Evolutionary conservation across 2,113 vertebrate genomes (phyloP).

Genomic region (Nibea coibor): DNA sequence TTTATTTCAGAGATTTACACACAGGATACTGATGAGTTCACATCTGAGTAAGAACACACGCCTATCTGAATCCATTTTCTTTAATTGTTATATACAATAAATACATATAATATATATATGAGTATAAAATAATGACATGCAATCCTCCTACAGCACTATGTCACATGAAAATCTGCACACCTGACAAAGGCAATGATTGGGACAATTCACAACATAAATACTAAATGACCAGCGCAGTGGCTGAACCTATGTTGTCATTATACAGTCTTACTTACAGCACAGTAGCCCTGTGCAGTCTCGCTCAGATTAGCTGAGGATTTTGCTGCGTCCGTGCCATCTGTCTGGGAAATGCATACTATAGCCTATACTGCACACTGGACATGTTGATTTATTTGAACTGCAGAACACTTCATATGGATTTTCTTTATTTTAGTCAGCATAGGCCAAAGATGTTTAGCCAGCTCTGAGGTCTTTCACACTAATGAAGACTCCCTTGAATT

Average conservation of each 20-base stretch:
- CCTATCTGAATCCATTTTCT: not conserved
- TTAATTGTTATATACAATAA: not conserved
- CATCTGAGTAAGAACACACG: not conserved
- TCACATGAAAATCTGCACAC: not conserved
- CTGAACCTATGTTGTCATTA: conserved; percentile 44
- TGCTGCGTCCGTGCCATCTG: conserved; percentile 72
- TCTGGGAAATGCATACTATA: conserved; percentile 57
- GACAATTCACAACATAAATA: conserved; percentile 1
- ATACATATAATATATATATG: too few relatives aligned
- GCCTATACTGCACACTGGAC: not conserved
- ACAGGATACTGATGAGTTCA: not conserved
- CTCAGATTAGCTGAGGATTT: conserved; percentile 75
- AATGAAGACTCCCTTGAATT: conserved; percentile 17
- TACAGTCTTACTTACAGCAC: conserved; percentile 44
- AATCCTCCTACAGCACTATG: not conserved
- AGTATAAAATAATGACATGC: not conserved
- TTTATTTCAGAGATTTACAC: not conserved
- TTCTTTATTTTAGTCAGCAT: not conserved
- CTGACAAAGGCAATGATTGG: not conserved
- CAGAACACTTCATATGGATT: conserved; percentile 30
- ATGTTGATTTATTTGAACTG: conserved; percentile 39
- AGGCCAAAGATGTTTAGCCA: conserved; percentile 12
- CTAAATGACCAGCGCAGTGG: not conserved
- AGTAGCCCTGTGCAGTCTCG: conserved; percentile 62
- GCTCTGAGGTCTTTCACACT: conserved; percentile 12